Evolutionary conservation across 2,113 vertebrate genomes (phyloP).

Genomic region (Typhlomys cinereus): DNA sequence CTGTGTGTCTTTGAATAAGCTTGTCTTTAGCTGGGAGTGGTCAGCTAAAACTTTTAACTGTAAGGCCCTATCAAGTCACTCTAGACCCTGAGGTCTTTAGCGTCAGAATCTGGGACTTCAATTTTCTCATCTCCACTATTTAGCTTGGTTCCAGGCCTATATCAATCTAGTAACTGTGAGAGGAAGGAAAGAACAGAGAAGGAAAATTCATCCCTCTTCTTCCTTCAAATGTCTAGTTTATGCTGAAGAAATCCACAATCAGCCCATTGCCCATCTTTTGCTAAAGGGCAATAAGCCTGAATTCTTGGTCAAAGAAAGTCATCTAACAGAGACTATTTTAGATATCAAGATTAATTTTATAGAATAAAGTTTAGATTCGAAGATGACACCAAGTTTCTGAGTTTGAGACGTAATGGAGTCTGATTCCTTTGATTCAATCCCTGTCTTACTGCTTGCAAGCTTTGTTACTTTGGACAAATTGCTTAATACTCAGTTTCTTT

Average conservation of each 20-base stretch:
- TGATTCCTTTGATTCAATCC: background rate
- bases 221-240: background rate
- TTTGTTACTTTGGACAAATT: background rate
- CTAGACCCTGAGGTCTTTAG: background rate
- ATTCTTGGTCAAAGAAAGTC: background rate
- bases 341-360: background rate
- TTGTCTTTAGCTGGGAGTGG: too few species aligned
- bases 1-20: too few species aligned
- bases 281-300: background rate
- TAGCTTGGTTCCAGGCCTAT: background rate
- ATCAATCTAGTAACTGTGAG: background rate
- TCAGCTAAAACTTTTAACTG: too few species aligned
- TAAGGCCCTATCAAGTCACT: too few species aligned
- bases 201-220: background rate
- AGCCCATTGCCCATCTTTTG: background rate
- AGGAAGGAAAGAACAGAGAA: background rate
- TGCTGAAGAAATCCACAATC: background rate
- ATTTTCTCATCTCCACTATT: background rate
- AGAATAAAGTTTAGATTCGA: slow-evolving; percentile 1
- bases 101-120: background rate
- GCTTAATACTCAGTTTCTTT: slow-evolving; percentile 9
- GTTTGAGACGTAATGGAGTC: background rate
- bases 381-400: background rate
- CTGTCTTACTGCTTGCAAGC: background rate
- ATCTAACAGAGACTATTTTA: background rate